Conservation (phyloP, 2,113 vertebrate genomes). For the Scortum barcoo region DNA sequence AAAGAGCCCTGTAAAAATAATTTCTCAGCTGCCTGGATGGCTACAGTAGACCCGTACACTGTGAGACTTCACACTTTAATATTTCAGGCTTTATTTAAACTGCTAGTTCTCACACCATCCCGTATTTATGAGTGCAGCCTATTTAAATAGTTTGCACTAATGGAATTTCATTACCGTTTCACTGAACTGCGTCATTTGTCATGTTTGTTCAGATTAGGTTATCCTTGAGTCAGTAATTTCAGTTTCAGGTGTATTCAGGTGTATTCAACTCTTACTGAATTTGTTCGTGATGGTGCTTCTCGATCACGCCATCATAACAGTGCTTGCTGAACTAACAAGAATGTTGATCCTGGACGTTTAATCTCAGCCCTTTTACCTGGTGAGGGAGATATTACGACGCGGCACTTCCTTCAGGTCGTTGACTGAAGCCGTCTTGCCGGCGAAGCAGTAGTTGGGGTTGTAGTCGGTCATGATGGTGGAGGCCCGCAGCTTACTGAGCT, state of each 20-base stretch:
- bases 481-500: conserved; percentile 96
- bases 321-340: neutral
- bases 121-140: conserved; percentile 4
- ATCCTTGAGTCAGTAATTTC: neutral
- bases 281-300: neutral
- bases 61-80: conserved; percentile 21
- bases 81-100: conserved; percentile 48
- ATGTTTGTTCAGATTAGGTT: neutral
- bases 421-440: conserved; percentile 96
- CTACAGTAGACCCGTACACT: conserved; percentile 6
- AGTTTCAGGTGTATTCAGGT: neutral
- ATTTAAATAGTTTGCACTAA: neutral
- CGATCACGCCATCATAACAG: neutral
- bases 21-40: conserved; percentile 28
- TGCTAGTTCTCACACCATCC: neutral
- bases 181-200: neutral
- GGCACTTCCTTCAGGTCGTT: conserved; percentile 98
- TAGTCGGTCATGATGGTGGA: conserved; percentile 99
- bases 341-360: neutral
- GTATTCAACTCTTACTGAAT: neutral
- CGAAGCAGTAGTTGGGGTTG: conserved; percentile 99
- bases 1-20: neutral
- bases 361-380: conserved; percentile 85
- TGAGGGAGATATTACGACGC: conserved; percentile 95
- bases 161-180: conserved; percentile 12